These are phyloP conservation scores for Canis aureus DNA, from an alignment of 2,113 vertebrate genomes.

Conservation along the genomic window DNA sequence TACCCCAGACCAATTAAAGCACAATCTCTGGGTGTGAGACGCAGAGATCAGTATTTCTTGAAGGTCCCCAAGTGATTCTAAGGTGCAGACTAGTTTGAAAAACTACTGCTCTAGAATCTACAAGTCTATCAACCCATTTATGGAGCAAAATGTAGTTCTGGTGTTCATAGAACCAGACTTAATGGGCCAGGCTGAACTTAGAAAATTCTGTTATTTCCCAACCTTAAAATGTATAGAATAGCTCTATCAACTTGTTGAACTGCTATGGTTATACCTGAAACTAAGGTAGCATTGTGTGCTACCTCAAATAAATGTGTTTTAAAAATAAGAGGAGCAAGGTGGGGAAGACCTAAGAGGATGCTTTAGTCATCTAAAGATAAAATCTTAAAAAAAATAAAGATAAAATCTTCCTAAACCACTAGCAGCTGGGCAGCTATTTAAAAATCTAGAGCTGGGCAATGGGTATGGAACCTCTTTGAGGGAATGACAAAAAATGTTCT, in stretches of 20 bases:
- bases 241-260: neutral
- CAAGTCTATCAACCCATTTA: neutral
- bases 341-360: neutral
- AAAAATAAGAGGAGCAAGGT: neutral
- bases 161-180: neutral
- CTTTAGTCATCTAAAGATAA: constrained; percentile 48
- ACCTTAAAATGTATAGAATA: constrained; percentile 13
- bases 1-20: neutral
- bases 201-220: constrained; percentile 42
- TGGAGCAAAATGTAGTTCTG: constrained; percentile 25
- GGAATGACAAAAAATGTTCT: neutral
- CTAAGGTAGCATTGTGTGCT: neutral
- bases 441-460: neutral
- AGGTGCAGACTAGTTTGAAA: constrained; percentile 23
- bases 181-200: neutral
- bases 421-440: neutral
- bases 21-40: neutral
- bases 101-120: constrained; percentile 1
- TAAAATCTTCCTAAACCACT: constrained; percentile 49
- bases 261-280: neutral
- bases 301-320: neutral
- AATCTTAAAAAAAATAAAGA: constrained; percentile 9
- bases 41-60: neutral
- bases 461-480: neutral
- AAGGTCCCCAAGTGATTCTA: constrained; percentile 27